phyloP scores from a whole-genome alignment of 2,888 invertebrate species.

The Lasioglossum marginatum region DNA sequence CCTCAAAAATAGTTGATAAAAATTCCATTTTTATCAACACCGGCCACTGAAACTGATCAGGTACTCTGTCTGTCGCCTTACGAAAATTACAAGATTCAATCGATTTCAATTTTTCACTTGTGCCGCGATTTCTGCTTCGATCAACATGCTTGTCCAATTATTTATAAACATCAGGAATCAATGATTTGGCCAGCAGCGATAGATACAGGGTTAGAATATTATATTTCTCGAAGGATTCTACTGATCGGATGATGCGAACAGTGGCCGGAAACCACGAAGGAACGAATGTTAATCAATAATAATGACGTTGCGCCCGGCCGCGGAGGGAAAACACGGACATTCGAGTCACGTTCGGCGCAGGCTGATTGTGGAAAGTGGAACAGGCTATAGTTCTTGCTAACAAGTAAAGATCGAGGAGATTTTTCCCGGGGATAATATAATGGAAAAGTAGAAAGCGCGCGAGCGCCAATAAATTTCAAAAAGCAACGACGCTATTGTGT shows the following conservation, averaged over 20 bases:
- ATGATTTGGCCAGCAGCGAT: neutral
- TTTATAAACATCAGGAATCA: neutral
- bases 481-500: neutral
- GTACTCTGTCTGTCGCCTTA: neutral
- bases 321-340: neutral
- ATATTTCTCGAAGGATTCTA: neutral
- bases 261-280: neutral
- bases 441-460: neutral
- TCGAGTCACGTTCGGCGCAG: slow-evolving; percentile 8
- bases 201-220: neutral
- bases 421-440: slow-evolving; percentile 8
- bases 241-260: neutral
- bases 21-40: slow-evolving; percentile 30
- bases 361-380: slow-evolving; percentile 13
- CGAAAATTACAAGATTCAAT: neutral
- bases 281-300: slow-evolving; percentile 13
- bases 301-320: neutral
- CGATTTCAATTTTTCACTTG: neutral
- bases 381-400: slow-evolving; percentile 12
- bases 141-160: neutral
- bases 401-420: slow-evolving; percentile 10
- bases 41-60: neutral
- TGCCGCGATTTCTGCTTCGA: neutral
- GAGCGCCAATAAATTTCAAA: neutral
- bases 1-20: slow-evolving; percentile 25